Conservation (phyloP, 2,888 invertebrate genomes). For the Ecdyonurus torrentis region DNA sequence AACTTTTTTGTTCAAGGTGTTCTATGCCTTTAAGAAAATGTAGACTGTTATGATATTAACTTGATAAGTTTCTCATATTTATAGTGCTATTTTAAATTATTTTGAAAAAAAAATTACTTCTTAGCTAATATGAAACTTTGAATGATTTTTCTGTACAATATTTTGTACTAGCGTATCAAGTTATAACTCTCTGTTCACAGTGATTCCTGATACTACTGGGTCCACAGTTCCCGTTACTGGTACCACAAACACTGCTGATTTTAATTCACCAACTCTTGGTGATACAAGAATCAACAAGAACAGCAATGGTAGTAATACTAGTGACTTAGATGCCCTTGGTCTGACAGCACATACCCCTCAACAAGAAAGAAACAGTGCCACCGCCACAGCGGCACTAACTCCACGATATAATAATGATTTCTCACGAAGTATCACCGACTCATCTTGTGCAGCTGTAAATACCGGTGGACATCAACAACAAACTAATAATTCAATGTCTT, state of each 20-base stretch:
- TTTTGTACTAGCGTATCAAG: no score
- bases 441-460: not conserved
- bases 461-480: not conserved
- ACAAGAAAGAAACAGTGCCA: slow-evolving; percentile 2
- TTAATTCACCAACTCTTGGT: slow-evolving; percentile 1
- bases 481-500: not conserved
- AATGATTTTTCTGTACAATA: no score
- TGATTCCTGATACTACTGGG: slow-evolving; percentile 59
- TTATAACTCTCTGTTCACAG: slow-evolving; percentile 33
- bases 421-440: slow-evolving; percentile 8
- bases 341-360: not conserved
- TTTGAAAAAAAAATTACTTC: no score
- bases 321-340: not conserved
- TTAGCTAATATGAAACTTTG: no score
- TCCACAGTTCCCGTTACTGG: slow-evolving; percentile 22
- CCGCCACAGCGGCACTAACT: slow-evolving; percentile 4
- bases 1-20: no score
- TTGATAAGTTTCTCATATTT: no score
- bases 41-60: no score
- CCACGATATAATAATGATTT: slow-evolving; percentile 7
- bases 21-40: no score
- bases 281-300: slow-evolving; percentile 8
- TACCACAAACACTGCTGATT: slow-evolving; percentile 6
- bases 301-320: not conserved
- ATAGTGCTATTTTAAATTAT: no score